Percentiles rank a stretch among this genome's conserved stretches.
Conservation (phyloP, 2,888 invertebrate species). For the Portevinia maculata region DNA sequence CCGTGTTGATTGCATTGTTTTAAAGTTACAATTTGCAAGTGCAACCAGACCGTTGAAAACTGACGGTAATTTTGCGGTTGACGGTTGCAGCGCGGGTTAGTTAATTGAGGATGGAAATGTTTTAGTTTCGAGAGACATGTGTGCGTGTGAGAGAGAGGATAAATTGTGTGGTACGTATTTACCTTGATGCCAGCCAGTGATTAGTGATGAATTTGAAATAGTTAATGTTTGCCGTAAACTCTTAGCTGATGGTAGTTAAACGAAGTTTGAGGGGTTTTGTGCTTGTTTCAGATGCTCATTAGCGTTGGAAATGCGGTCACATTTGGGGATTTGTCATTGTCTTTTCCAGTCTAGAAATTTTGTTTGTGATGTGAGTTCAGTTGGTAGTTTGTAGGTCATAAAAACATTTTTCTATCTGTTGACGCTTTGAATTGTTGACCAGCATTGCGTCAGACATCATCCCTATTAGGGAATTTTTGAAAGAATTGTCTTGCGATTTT, state of each 20-base stretch:
- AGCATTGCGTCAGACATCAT: too few relatives aligned
- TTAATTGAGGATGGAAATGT: conserved; percentile 4
- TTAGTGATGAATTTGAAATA: background rate
- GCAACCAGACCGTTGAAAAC: background rate
- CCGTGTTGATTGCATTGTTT: background rate
- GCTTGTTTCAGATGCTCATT: background rate
- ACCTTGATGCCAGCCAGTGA: background rate
- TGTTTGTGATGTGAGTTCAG: too few relatives aligned
- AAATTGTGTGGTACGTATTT: background rate
- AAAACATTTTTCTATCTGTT: too few relatives aligned
- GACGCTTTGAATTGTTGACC: too few relatives aligned
- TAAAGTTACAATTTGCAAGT: background rate
- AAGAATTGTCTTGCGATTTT: too few relatives aligned
- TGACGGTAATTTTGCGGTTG: conserved; percentile 5
- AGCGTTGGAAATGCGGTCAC: background rate
- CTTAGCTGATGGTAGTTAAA: background rate
- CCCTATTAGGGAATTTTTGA: too few relatives aligned
- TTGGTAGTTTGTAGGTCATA: too few relatives aligned
- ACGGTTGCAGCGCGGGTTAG: background rate
- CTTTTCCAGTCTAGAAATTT: too few relatives aligned
- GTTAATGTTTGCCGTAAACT: background rate
- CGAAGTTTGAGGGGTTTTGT: background rate
- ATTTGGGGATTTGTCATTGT: too few relatives aligned
- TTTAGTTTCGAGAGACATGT: conserved; percentile 1
- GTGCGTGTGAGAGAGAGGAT: background rate